phyloP scores from a whole-genome alignment of 2,888 invertebrate genomes.

The Pemphredon lugubris region DNA sequence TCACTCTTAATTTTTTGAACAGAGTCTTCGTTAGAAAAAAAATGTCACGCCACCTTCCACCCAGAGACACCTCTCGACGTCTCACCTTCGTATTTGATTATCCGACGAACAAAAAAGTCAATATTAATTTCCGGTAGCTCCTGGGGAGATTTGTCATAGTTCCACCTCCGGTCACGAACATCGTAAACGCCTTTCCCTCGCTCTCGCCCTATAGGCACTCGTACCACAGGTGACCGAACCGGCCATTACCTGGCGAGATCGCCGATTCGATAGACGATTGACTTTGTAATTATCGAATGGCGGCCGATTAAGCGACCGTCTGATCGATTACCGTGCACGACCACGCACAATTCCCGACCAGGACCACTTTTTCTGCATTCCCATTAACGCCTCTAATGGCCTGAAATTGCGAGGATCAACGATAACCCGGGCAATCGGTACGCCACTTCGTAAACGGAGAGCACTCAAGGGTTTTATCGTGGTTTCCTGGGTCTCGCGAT shows the following conservation, averaged over 20 bases:
- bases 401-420: conserved; percentile 56
- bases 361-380: conserved; percentile 37
- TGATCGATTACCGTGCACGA: conserved; percentile 51
- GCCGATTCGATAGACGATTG: conserved; percentile 54
- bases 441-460: not conserved
- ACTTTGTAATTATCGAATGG: conserved; percentile 59
- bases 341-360: conserved; percentile 6
- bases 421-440: not conserved
- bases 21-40: too few species aligned
- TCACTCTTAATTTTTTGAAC: too few species aligned
- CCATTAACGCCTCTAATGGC: conserved; percentile 57
- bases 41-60: too few species aligned
- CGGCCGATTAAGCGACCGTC: conserved; percentile 42
- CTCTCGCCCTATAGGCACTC: conserved; percentile 16
- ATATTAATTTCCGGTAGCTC: conserved; percentile 48
- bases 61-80: too few species aligned
- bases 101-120: conserved; percentile 29
- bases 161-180: conserved; percentile 52
- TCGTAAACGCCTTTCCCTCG: conserved; percentile 40
- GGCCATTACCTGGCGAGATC: conserved; percentile 47
- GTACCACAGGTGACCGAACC: conserved; percentile 19
- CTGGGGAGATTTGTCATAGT: conserved; percentile 51
- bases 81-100: conserved; percentile 17
- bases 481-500: not conserved
- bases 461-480: not conserved